phyloP scores from a whole-genome alignment of 2,888 invertebrate genomes.

The Mesorhabditis spiculigera region DNA sequence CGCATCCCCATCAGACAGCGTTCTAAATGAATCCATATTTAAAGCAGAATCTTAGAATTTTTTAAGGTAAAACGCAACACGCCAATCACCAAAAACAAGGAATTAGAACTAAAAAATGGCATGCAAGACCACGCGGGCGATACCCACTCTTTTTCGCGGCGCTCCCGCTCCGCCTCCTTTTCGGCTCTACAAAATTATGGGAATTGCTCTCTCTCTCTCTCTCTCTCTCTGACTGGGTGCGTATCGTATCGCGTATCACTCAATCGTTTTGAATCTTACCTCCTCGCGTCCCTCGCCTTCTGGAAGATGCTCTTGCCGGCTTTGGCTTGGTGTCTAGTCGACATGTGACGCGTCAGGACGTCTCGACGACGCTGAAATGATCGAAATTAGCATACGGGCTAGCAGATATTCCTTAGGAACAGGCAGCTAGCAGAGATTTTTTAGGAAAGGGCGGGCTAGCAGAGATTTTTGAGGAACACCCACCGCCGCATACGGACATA shows the following conservation, averaged over 20 bases:
- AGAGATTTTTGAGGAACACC: conserved; percentile 12
- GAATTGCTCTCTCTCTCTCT: neutral
- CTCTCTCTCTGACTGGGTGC: neutral
- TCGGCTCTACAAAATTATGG: neutral
- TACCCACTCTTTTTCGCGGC: conserved; percentile 5
- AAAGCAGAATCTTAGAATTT: no score
- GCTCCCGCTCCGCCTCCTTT: neutral
- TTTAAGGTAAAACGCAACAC: no score
- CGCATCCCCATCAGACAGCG: neutral
- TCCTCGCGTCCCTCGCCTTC: conserved; percentile 30
- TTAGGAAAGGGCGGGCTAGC: neutral
- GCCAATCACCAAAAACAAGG: no score
- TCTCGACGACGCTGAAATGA: conserved; percentile 48
- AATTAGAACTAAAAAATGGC: neutral
- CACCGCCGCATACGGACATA: conserved; percentile 53
- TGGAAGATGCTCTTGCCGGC: conserved; percentile 28
- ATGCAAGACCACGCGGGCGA: neutral
- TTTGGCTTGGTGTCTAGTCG: conserved; percentile 47
- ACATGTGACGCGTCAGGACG: conserved; percentile 54
- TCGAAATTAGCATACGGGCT: neutral
- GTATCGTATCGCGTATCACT: neutral
- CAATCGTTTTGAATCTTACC: conserved; percentile 11
- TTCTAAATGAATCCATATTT: neutral
- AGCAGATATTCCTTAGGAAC: neutral
- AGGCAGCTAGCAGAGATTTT: neutral